Percentiles rank a stretch among this genome's conserved stretches.
These are phyloP conservation scores for Drosophila ironensis DNA, from an alignment of 1,140 invertebrate species.

Conservation along the genomic window DNA sequence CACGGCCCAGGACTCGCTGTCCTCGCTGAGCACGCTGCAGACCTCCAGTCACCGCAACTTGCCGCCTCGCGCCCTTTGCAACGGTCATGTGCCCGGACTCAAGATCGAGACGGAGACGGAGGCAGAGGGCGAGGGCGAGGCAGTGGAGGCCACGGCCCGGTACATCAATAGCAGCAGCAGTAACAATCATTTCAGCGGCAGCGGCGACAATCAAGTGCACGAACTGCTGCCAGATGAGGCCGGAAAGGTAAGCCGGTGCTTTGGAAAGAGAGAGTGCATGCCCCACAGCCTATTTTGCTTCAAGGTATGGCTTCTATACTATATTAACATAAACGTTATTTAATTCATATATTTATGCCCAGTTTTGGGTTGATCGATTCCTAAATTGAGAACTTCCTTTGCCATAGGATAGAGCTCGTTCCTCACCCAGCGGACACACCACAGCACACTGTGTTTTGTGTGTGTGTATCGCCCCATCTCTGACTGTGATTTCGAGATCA, in stretches of 20 bases:
- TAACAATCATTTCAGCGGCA: conserved; percentile 39
- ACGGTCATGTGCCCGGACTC: conserved; percentile 47
- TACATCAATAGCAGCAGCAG: conserved; percentile 27
- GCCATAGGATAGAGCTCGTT: conserved; percentile 67
- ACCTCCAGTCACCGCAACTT: conserved; percentile 52
- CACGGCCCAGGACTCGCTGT: conserved; percentile 62
- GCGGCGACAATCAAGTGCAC: conserved; percentile 51
- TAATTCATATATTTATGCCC: conserved; percentile 72
- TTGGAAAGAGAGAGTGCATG: conserved; percentile 86
- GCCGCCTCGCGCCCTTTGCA: conserved; percentile 53
- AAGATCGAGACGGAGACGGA: conserved; percentile 43
- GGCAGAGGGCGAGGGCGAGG: conserved; percentile 32
- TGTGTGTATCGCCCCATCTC: too few species aligned
- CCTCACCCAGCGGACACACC: conserved; percentile 25
- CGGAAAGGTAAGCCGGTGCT: conserved; percentile 87
- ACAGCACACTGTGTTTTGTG: too few species aligned
- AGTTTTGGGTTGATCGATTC: conserved; percentile 21
- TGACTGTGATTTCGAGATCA: too few species aligned
- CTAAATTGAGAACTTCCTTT: conserved; percentile 38
- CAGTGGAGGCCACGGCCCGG: conserved; percentile 30
- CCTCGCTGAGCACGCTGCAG: conserved; percentile 59
- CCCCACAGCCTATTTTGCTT: conserved; percentile 89
- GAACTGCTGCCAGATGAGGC: conserved; percentile 73
- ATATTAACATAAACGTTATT: conserved; percentile 81
- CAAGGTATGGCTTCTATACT: conserved; percentile 85